Percentiles rank a stretch among this genome's conserved stretches.
Conservation (phyloP, 2,888 invertebrate species). For the Yponomeuta plumbellus region DNA sequence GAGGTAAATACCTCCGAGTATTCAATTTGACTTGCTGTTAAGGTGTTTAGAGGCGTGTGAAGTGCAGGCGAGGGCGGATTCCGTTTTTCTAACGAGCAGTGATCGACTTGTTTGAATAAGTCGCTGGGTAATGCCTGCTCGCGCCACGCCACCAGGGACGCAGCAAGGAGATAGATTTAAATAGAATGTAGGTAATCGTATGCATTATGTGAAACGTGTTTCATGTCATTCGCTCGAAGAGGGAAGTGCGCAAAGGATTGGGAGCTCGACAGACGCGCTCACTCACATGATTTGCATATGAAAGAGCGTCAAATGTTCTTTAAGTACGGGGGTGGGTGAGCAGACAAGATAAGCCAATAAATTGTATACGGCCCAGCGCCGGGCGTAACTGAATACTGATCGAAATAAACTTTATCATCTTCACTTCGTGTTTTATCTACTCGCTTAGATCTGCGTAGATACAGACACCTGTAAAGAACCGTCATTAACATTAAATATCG, state of each 20-base stretch:
- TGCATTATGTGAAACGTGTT: slow-evolving; percentile 62
- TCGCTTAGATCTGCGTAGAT: background rate
- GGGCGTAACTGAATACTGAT: background rate
- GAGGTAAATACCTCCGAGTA: slow-evolving; percentile 6
- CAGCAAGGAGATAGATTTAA: slow-evolving; percentile 24
- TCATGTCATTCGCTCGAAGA: slow-evolving; percentile 42
- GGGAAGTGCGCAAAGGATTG: slow-evolving; percentile 25
- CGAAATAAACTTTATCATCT: slow-evolving; percentile 13
- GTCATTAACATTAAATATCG: too few relatives aligned
- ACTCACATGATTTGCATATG: slow-evolving; percentile 50
- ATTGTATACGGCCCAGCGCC: slow-evolving; percentile 30
- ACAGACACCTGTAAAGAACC: too few relatives aligned
- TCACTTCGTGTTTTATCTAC: background rate
- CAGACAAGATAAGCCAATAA: slow-evolving; percentile 36
- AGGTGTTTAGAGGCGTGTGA: background rate
- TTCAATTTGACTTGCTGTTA: background rate
- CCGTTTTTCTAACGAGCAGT: slow-evolving; percentile 4
- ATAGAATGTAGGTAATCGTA: slow-evolving; percentile 50
- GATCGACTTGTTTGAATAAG: background rate
- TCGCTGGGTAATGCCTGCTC: background rate
- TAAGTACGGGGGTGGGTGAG: slow-evolving; percentile 34
- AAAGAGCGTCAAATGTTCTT: slow-evolving; percentile 48
- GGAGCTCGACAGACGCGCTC: slow-evolving; percentile 29
- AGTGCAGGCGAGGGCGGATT: slow-evolving; percentile 14
- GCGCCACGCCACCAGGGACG: background rate